Percentiles rank a stretch among this genome's conserved stretches.
Evolutionary conservation across 2,888 invertebrate genomes (phyloP).

Genomic region (Drosophila prolongata): DNA sequence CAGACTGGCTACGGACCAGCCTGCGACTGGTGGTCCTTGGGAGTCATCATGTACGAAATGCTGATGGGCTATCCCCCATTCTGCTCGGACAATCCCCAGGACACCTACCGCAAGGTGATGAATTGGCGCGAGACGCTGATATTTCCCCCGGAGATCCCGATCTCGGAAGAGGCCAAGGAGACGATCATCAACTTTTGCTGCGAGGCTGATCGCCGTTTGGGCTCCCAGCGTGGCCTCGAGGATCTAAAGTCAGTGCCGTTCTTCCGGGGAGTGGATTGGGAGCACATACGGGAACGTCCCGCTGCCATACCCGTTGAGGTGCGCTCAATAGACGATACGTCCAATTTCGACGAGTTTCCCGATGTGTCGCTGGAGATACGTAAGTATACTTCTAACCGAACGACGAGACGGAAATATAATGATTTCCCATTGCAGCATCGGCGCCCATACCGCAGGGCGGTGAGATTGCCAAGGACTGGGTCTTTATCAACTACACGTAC

Average conservation of each 20-base stretch:
- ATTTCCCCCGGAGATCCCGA: conserved; percentile 99
- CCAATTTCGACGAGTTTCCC: conserved; percentile 99
- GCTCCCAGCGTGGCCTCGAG: conserved; percentile 95
- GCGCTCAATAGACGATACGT: conserved; percentile 99
- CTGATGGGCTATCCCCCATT: conserved; percentile 99
- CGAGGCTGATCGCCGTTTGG: conserved; percentile 96
- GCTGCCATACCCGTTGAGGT: conserved; percentile 99
- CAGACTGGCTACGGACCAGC: conserved; percentile 99
- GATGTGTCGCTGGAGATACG: conserved; percentile 99
- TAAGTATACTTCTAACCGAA: conserved; percentile 86
- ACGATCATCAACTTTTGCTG: conserved; percentile 98
- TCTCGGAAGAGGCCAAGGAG: conserved; percentile 98
- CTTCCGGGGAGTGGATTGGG: conserved; percentile 99
- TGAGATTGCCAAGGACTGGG: conserved; percentile 99
- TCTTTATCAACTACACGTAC: conserved; percentile 99
- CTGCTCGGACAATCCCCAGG: conserved; percentile 94
- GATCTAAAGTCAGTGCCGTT: conserved; percentile 97
- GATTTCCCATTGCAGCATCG: conserved; percentile 87
- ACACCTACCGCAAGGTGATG: conserved; percentile 93
- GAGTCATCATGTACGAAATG: conserved; percentile 99
- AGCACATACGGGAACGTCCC: conserved; percentile 98
- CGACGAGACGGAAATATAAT: not conserved
- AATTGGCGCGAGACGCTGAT: conserved; percentile 99
- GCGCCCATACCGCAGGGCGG: conserved; percentile 95
- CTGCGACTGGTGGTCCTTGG: conserved; percentile 99